Evolutionary conservation across 2,797 vertebrate genomes (phyloP), one percentile per base, ranked within the genome.

Genomic region (Anguilla pacifica): DNA sequence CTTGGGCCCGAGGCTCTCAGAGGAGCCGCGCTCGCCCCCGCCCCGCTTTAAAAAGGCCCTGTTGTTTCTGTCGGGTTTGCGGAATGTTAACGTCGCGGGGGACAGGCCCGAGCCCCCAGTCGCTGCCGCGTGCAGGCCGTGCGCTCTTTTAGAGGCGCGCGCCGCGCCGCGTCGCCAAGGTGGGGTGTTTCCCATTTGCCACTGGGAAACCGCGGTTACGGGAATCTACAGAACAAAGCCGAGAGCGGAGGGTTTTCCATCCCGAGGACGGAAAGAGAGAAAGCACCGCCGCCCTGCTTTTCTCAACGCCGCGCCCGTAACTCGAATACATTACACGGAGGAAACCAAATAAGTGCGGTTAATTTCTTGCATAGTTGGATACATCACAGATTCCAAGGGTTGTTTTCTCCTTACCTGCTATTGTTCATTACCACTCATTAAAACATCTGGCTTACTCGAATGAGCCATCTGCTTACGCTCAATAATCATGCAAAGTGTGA

Each of bases 341-440:
- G 70, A 31, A 31, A 74, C 9, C 2, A 31, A 74, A 15, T 74
- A 90, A 91, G 93, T 86, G 91, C 91, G 89, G 95, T 94, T 94
- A 88, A 92, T 95, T 95, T 94, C 88, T 92, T 90, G 86, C 85
- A 90, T 91, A 88, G 85, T 91, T 88, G 92, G 91, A 90, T 91
- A 93, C 94, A 94, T 96, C 95, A 95, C 93, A 94, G 92, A 94
- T 93, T 92, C 91, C 95, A 94, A 95, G 95, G 92, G 91, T 90
- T 96, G 95, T 95, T 95, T 96, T 92, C 94, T 93, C 91, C 89
- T 93, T 91, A 95, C 95, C 93, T 96, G 95, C 95, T 94, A 93
- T 94, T 96, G 95, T 95, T 93, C 94, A 96, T 96, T 95, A 95
- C 94, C 94, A 96, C 96, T 96, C 94, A 96, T 96, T 95, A 94